These are phyloP conservation scores for Danio choprae DNA, from an alignment of 2,797 vertebrate species.

Conservation along the genomic window DNA sequence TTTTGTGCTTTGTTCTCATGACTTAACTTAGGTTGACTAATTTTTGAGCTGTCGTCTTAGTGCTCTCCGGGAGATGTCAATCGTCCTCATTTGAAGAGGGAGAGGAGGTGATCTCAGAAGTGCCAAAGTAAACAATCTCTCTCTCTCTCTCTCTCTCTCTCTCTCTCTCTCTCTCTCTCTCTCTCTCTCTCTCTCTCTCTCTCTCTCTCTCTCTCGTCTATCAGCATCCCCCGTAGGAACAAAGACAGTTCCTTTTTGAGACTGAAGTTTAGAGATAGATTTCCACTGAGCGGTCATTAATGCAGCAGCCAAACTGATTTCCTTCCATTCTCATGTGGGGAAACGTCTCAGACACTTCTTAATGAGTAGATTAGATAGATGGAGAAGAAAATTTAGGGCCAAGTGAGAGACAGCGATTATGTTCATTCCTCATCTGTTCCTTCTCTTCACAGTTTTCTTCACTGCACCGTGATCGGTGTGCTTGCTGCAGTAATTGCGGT, in stretches of 20 bases:
- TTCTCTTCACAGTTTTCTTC: slow-evolving; percentile 19
- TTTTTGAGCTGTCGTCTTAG: not conserved
- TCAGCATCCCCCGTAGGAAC: slow-evolving; percentile 56
- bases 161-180: slow-evolving; percentile 48
- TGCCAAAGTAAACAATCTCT: slow-evolving; percentile 28
- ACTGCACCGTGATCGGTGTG: not conserved
- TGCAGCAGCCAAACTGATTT: slow-evolving; percentile 30
- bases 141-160: too few species aligned
- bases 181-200: too few species aligned
- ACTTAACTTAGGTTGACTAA: not conserved
- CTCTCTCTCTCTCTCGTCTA: slow-evolving; percentile 47
- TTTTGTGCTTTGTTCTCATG: not conserved
- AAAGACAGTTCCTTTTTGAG: slow-evolving; percentile 20
- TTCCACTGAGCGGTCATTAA: slow-evolving; percentile 26
- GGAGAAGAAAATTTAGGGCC: slow-evolving; percentile 2
- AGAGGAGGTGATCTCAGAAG: slow-evolving; percentile 14
- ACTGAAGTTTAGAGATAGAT: slow-evolving; percentile 13
- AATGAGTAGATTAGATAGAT: slow-evolving; percentile 43
- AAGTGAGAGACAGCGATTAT: not conserved
- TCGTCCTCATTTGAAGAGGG: slow-evolving; percentile 4
- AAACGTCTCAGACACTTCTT: slow-evolving; percentile 23
- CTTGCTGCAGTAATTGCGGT: slow-evolving; percentile 22
- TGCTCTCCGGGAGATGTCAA: slow-evolving; percentile 1
- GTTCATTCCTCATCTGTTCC: slow-evolving; percentile 3
- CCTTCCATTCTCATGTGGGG: slow-evolving; percentile 38